Evolutionary conservation across 2,888 invertebrate species (phyloP), one percentile per base, ranked within the genome.

Genomic region (Hyppa rectilinea): DNA sequence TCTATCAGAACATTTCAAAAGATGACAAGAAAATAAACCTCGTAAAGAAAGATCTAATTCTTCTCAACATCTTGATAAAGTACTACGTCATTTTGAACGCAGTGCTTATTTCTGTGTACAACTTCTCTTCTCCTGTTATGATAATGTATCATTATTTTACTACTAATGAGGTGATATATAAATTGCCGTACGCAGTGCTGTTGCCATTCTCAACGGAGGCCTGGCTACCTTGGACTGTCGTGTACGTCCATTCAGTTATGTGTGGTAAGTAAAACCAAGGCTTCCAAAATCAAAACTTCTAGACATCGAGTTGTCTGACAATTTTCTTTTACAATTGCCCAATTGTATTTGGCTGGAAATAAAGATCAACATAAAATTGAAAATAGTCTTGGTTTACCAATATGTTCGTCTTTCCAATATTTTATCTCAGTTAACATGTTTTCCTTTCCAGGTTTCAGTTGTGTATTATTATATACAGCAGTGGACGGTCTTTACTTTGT

Each of bases 401-500:
- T 62, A 36, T 12, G 7, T 26, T 43, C 29, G 7, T 14, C 9
- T 31, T 12, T 12, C 2, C 12, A 49, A 65, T 56, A 56, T 31
- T n/a, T 34, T n/a, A 23, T 7, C 10, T 20, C 6, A 31, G 9
- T 12, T 47, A 50, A 36, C 5, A 7, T 12, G 2, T 36, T 70
- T 45, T 59, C 4, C 10, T 45, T 68, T 69, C 0, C 87, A 95
- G 95, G 93, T 80, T 93, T 90, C 47, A 82, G 90, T 29, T 93
- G 94, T 71, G 89, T 92, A 0, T 65, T 93, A 29, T 94, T 85
- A 74, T 93, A 84, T 49, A 91, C 92, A 1, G 90, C 92, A 0
- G 86, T 89, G 0, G 95, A 95, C 69, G 90, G 92, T 1, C 64
- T 95, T 0, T 95, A 94, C 68, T 94, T 89, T 55, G 85, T 92